Evolutionary conservation across 2,113 vertebrate genomes (phyloP).

Genomic region (Anser brachyrhynchus): DNA sequence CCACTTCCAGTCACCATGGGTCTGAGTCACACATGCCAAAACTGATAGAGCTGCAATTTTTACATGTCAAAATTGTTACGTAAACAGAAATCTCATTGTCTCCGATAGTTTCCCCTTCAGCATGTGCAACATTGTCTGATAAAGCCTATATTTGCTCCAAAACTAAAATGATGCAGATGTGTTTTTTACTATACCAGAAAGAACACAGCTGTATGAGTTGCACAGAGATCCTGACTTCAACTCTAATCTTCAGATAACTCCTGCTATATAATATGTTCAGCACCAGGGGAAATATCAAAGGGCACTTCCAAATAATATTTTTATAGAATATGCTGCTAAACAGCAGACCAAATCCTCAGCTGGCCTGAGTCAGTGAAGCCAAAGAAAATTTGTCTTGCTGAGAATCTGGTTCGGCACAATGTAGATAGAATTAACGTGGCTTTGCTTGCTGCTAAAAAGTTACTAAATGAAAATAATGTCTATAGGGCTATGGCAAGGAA

Average conservation of each 20-base stretch:
- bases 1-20: background rate
- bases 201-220: conserved; percentile 30
- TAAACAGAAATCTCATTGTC: background rate
- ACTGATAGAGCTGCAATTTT: conserved; percentile 36
- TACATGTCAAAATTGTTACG: background rate
- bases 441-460: background rate
- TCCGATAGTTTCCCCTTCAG: background rate
- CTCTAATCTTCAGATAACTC: conserved; percentile 52
- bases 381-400: background rate
- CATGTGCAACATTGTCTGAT: background rate
- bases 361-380: background rate
- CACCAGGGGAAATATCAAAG: conserved; percentile 46
- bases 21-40: background rate
- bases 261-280: background rate
- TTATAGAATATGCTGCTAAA: conserved; percentile 31
- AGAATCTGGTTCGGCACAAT: background rate
- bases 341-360: conserved; percentile 8
- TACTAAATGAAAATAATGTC: background rate
- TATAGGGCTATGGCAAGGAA: background rate
- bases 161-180: conserved; percentile 7
- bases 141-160: background rate
- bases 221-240: conserved; percentile 18
- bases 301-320: background rate
- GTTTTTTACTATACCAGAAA: background rate
- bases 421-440: background rate